Evolutionary conservation across 2,113 vertebrate genomes (phyloP).

Genomic region (Syrrhaptes paradoxus): DNA sequence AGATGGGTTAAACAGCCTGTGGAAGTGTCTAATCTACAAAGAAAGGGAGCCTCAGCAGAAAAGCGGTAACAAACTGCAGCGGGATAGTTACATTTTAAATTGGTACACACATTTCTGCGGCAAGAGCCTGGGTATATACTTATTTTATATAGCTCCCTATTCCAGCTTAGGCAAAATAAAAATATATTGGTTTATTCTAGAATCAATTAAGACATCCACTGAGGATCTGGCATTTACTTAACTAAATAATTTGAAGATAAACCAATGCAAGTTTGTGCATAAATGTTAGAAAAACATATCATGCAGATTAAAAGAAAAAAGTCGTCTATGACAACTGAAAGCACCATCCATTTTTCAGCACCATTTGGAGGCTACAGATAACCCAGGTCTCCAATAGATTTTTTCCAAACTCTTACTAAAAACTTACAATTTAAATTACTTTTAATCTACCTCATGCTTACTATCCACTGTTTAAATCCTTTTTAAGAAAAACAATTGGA

Average conservation of each 20-base stretch:
- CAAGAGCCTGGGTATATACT: background rate
- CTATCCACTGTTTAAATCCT: background rate
- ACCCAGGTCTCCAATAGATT: background rate
- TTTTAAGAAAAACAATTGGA: slow-evolving; percentile 2
- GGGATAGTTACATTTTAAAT: background rate
- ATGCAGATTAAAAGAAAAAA: background rate
- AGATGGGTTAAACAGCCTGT: background rate
- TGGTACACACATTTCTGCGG: background rate
- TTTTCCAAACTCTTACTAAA: background rate
- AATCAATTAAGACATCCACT: background rate
- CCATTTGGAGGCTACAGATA: slow-evolving; percentile 7
- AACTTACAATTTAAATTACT: background rate
- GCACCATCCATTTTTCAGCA: background rate
- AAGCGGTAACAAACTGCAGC: background rate
- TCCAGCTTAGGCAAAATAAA: background rate
- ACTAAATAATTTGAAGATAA: slow-evolving; percentile 4
- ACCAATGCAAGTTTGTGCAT: background rate
- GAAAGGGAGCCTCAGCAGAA: background rate
- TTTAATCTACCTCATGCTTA: background rate
- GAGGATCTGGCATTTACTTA: background rate
- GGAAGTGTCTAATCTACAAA: background rate
- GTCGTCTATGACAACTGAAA: background rate
- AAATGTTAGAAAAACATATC: background rate
- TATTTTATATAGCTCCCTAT: background rate
- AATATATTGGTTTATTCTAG: background rate